Percentiles rank a stretch among this genome's conserved stretches.
phyloP scores from a whole-genome alignment of 2,113 vertebrate genomes.

The Paramisgurnus dabryanus region DNA sequence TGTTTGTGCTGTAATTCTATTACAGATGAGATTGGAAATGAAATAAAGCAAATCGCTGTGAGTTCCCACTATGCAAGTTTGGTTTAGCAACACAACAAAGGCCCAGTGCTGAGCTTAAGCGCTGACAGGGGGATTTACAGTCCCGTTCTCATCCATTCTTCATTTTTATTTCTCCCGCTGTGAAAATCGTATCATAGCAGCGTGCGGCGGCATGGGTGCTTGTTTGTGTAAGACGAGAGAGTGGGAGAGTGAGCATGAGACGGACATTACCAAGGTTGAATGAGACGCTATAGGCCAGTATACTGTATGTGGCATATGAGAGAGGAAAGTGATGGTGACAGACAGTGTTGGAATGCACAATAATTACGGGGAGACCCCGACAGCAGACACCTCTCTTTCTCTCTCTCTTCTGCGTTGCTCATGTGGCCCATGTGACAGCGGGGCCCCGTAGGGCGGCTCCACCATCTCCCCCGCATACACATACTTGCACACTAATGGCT shows the following conservation, averaged over 20 bases:
- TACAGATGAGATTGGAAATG: constrained; percentile 60
- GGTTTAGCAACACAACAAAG: constrained; percentile 70
- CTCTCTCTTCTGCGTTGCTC: constrained; percentile 8
- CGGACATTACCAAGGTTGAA: neutral
- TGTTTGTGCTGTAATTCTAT: constrained; percentile 66
- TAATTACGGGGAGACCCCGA: constrained; percentile 41
- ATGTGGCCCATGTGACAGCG: constrained; percentile 30
- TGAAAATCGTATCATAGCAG: constrained; percentile 32
- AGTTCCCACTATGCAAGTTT: constrained; percentile 50
- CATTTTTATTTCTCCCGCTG: constrained; percentile 35
- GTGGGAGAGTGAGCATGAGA: neutral
- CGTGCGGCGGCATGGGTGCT: constrained; percentile 15
- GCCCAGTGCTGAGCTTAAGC: constrained; percentile 64
- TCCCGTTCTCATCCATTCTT: constrained; percentile 58
- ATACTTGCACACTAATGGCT: constrained; percentile 50
- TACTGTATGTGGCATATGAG: neutral
- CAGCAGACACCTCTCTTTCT: constrained; percentile 28
- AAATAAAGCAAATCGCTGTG: constrained; percentile 62
- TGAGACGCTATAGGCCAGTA: neutral
- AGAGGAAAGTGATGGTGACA: constrained; percentile 15
- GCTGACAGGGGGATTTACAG: constrained; percentile 65
- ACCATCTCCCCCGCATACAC: constrained; percentile 29
- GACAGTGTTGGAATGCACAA: constrained; percentile 42
- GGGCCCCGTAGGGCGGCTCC: constrained; percentile 15
- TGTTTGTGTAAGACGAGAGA: constrained; percentile 23